These are phyloP conservation scores for Sussaba pulchella DNA, from an alignment of 2,888 invertebrate species.

Conservation along the genomic window DNA sequence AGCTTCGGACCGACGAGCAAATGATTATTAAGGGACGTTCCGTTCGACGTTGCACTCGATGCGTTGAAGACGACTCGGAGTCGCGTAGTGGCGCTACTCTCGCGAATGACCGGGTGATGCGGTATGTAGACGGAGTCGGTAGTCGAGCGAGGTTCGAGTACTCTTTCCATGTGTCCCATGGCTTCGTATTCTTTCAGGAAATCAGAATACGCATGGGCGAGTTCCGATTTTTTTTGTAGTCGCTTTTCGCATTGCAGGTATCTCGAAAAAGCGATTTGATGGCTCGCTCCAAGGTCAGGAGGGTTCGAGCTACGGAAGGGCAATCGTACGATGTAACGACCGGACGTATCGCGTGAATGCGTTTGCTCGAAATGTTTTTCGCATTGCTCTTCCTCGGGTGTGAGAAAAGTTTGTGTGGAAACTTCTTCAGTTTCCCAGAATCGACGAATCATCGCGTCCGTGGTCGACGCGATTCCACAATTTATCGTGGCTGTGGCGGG, in stretches of 20 bases:
- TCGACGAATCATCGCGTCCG: background rate
- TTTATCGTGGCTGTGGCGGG: background rate
- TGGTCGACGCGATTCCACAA: conserved; percentile 13
- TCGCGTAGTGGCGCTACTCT: background rate
- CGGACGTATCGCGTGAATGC: conserved; percentile 63
- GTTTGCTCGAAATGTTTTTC: conserved; percentile 70
- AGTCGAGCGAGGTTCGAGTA: background rate
- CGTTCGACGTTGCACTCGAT: conserved; percentile 53
- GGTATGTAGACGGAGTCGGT: conserved; percentile 6
- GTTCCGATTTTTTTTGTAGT: conserved; percentile 53
- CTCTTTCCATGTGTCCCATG: conserved; percentile 61
- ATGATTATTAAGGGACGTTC: conserved; percentile 57
- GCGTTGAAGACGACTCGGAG: conserved; percentile 29
- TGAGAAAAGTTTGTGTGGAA: conserved; percentile 44
- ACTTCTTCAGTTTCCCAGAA: conserved; percentile 73
- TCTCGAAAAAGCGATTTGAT: conserved; percentile 69
- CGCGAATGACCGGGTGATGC: conserved; percentile 1
- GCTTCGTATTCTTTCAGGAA: conserved; percentile 63
- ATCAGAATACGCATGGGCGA: conserved; percentile 49
- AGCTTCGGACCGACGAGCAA: conserved; percentile 54
- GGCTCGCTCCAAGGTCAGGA: conserved; percentile 64
- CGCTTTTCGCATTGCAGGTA: conserved; percentile 19
- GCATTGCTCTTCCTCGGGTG: conserved; percentile 66
- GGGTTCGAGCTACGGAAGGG: conserved; percentile 66
- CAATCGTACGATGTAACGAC: conserved; percentile 71